Evolutionary conservation across 2,888 invertebrate species (phyloP).

Genomic region (Coleophora flavipennella): DNA sequence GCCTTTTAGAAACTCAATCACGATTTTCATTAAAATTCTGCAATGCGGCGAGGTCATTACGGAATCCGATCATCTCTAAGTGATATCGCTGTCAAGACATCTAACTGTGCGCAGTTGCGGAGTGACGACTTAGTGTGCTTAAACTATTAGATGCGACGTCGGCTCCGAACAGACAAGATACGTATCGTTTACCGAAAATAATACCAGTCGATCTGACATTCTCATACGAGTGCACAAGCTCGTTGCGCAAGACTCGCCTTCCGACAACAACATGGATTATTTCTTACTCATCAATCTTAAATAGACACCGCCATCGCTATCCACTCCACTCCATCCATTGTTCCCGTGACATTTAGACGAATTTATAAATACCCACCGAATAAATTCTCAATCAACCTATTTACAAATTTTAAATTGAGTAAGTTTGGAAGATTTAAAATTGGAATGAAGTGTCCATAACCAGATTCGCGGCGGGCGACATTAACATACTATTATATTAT

Average conservation of each 20-base stretch:
- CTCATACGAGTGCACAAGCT: slow-evolving; percentile 35
- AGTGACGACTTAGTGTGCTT: slow-evolving; percentile 34
- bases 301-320: slow-evolving; percentile 46
- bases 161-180: slow-evolving; percentile 52
- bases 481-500: too few relatives aligned
- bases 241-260: slow-evolving; percentile 56
- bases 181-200: slow-evolving; percentile 66
- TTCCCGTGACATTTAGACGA: slow-evolving; percentile 67
- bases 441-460: too few relatives aligned
- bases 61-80: slow-evolving; percentile 21
- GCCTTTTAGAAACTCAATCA: slow-evolving; percentile 42
- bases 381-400: slow-evolving; percentile 28
- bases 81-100: slow-evolving; percentile 55
- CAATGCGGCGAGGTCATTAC: slow-evolving; percentile 14
- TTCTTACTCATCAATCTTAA: slow-evolving; percentile 66
- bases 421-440: too few relatives aligned
- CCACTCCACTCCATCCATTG: slow-evolving; percentile 34
- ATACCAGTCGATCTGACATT: slow-evolving; percentile 60
- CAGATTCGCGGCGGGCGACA: too few relatives aligned
- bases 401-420: slow-evolving; percentile 23
- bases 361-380: slow-evolving; percentile 60
- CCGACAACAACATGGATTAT: slow-evolving; percentile 53
- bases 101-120: slow-evolving; percentile 33
- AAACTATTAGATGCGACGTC: slow-evolving; percentile 59
- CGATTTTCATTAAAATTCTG: slow-evolving; percentile 44